Percentiles rank a stretch among this genome's conserved stretches.
Conservation (phyloP, 2,888 invertebrate species). For the Agonopterix subpropinquella region DNA sequence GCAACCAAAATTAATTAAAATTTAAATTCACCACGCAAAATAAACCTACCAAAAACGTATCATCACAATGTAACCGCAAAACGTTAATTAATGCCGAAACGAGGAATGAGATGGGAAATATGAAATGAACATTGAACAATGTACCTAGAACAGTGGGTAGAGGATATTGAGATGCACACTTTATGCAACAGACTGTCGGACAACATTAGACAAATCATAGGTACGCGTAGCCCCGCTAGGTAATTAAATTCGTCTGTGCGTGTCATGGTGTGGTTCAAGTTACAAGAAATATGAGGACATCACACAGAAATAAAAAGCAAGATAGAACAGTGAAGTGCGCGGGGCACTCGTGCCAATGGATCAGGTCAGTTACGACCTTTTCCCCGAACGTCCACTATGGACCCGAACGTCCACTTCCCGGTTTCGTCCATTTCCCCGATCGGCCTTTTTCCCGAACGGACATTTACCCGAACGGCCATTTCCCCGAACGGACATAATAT, state of each 20-base stretch:
- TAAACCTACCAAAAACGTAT: neutral
- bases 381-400: too few relatives aligned
- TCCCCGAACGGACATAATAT: too few relatives aligned
- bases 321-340: too few relatives aligned
- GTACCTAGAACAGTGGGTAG: neutral
- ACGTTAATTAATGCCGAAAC: conserved; percentile 18
- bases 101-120: neutral
- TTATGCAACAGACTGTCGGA: conserved; percentile 7
- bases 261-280: neutral
- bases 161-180: neutral
- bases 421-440: too few relatives aligned
- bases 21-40: neutral
- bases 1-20: neutral
- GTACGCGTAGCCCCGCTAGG: conserved; percentile 1
- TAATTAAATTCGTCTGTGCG: conserved; percentile 3
- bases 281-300: too few relatives aligned
- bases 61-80: conserved; percentile 9
- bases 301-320: too few relatives aligned
- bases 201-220: conserved; percentile 6
- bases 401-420: too few relatives aligned
- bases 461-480: too few relatives aligned
- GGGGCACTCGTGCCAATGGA: too few relatives aligned
- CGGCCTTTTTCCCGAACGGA: too few relatives aligned
- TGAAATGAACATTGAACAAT: conserved; percentile 14
- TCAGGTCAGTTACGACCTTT: too few relatives aligned